These are phyloP conservation scores for Camelus dromedarius DNA, from an alignment of 2,113 vertebrate genomes.

Conservation along the genomic window DNA sequence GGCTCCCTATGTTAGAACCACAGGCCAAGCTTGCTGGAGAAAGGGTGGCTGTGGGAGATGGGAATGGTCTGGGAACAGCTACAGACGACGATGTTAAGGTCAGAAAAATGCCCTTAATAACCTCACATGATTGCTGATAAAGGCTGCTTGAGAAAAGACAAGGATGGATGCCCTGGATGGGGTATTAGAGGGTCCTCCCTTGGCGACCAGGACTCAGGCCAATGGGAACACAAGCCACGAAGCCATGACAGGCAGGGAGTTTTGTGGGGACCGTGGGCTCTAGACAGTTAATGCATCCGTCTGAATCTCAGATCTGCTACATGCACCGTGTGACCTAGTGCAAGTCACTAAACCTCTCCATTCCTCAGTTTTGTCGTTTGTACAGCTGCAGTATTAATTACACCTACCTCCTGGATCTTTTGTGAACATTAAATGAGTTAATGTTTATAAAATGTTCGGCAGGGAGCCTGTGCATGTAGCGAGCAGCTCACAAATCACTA, in stretches of 20 bases:
- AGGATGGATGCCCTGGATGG: background rate
- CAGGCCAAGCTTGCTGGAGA: background rate
- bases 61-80: background rate
- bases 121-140: background rate
- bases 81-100: background rate
- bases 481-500: background rate
- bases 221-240: accelerated
- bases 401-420: background rate
- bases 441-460: background rate
- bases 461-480: background rate
- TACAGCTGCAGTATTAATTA: background rate
- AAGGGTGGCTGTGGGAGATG: background rate
- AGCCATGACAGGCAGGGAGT: background rate
- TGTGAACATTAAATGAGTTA: background rate
- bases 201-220: background rate
- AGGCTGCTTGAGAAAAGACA: background rate
- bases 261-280: no score
- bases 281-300: background rate
- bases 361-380: background rate
- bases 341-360: background rate
- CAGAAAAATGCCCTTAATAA: background rate
- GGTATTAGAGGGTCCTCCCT: background rate
- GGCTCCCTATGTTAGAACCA: background rate
- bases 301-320: background rate
- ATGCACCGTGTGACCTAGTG: background rate